Base-by-base conservation (phyloP, 2,113 vertebrate genomes). In the Sorex fumeus region DNA sequence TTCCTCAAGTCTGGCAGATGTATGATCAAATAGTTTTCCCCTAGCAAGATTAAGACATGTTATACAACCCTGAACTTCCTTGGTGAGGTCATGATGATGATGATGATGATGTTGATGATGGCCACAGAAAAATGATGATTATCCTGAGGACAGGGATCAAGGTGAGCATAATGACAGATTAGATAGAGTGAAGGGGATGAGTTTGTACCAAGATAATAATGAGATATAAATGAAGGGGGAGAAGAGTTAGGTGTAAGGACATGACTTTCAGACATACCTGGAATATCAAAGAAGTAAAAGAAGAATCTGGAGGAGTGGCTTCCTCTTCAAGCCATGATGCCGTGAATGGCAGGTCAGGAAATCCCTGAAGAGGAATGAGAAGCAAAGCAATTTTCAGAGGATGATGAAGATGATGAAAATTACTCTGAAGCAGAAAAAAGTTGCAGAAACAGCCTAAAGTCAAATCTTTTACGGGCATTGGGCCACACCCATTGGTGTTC, bases 241-340 rank as follows among this genome's bases (percentile, higher is more conserved):
- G 32, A 98, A 98, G 99, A 92, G 57, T 32, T 15, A 70, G n/a
- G 30, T 70, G 13, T 70, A 13, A 70, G n/a, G 6, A 6, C 18
- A 70, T 18, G 16, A 32, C 32, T 70, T 70, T 30, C 67, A 34
- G n/a, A 34, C 18, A 70, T 15, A n/a, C 67, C 67, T 70, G 67
- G 67, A 70, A 70, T 32, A 13, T 97, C 98, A 27, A 93, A 96
- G 69, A 99, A 98, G 94, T 90, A 98, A 71, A 98, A 99, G 93
- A 99, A 99, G 97, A 99, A 98, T 94, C 98, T 98, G 81, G 99
- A 99, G 96, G 99, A 98, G 53, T 98, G 99, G 83, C 99, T 99
- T 11, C 99, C 99, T 0, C 98, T 99, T 79, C 99, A 99, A 97
- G 99, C 99, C 53, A 99, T 99, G 99, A 99, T 99, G 99, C 98